Evolutionary conservation across 2,888 invertebrate species (phyloP).

Genomic region (Tiliacea aurago): DNA sequence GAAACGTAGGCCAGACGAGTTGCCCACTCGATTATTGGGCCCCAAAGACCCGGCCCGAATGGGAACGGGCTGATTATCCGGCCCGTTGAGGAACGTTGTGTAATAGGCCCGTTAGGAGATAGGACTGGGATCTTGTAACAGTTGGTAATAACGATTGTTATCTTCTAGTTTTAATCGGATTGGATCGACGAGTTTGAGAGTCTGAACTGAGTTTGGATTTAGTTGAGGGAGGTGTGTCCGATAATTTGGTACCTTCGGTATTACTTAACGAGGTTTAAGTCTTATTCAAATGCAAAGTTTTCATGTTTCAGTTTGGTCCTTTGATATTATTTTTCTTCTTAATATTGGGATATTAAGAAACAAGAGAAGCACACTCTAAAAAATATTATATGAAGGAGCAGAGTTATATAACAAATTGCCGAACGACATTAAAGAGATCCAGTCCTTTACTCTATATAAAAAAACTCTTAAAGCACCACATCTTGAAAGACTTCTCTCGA

Average conservation of each 20-base stretch:
- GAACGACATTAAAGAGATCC: no score
- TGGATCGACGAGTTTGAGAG: constrained; percentile 31
- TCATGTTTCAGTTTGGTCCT: no score
- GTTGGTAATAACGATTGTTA: constrained; percentile 60
- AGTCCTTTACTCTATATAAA: no score
- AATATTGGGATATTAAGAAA: no score
- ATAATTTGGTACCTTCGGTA: constrained; percentile 17
- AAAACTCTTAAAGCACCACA: no score
- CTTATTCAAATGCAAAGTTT: constrained; percentile 1
- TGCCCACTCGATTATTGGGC: constrained; percentile 77
- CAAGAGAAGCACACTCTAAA: no score
- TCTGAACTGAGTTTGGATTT: constrained; percentile 7
- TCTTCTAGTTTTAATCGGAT: constrained; percentile 57
- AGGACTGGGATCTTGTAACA: constrained; percentile 51
- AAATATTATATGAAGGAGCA: no score
- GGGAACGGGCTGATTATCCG: constrained; percentile 74
- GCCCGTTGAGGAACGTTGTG: constrained; percentile 55
- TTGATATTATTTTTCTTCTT: no score
- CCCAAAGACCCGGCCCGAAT: constrained; percentile 73
- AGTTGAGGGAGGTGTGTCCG: constrained; percentile 2
- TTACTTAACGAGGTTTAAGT: constrained; percentile 4
- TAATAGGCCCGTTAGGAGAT: constrained; percentile 59
- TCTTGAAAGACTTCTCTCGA: no score
- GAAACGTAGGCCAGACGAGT: constrained; percentile 77
- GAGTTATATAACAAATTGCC: no score